Base-by-base conservation (phyloP, 2,888 invertebrate genomes). In the Kryphioiulus occultus region DNA sequence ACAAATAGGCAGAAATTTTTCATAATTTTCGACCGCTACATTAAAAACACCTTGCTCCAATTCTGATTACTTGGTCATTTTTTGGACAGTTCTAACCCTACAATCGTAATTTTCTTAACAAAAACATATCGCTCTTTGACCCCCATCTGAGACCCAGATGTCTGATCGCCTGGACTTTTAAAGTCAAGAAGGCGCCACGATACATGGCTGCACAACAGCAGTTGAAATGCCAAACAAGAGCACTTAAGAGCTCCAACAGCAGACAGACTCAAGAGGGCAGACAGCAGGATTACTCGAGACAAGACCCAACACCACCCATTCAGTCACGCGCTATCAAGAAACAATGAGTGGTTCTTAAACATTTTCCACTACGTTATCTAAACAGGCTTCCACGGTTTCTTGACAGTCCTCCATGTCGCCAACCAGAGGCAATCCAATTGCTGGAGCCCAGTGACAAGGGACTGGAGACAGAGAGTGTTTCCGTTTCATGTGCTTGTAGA, bases 401-500 rank as follows among this genome's bases (percentile, higher is more conserved):
- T 68, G 68, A 10, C 26, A 68, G 10, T 68, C 68, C 68, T 68
- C 68, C 26, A 26, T n/a, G n/a, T 68, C 68, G 26, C 68, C 22
- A 22, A 2, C 68, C 7, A 68, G 7, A n/a, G 68, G 68, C 26
- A 26, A 26, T n/a, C 26, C 68, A 68, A 1, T 2, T 22, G 22
- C 26, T 10, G 68, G 68, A 12, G 68, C 10, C 68, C 26, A 68
- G 1, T 68, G 22, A 12, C 68, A 68, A 68, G 68, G 7, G 7
- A 26, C 26, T 9, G 22, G 68, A 26, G 7, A 7, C 22, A 68
- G 68, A 68, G 68, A 26, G 84, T 84, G 84, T 35, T 84, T 84
- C 84, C 84, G 17, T 84, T 84, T 84, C 84, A 84, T 39, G 84
- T 84, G 84, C 35, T 42, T 35, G 42, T 84, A 84, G 42, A 84